Evolutionary conservation across 2,113 vertebrate species (phyloP).

Genomic region (Cyphomyrus discorhynchus): DNA sequence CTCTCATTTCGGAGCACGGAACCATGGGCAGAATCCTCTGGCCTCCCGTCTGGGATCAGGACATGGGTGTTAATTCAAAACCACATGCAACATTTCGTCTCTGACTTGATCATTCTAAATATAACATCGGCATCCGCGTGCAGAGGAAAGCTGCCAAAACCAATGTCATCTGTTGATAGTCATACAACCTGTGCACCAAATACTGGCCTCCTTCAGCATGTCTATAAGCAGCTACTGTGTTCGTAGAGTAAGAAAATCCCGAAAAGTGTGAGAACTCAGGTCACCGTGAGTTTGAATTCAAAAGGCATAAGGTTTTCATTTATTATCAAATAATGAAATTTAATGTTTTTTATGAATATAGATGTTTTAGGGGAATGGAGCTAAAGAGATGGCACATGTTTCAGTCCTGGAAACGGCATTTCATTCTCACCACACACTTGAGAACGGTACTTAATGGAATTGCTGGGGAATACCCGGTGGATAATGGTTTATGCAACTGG

Average conservation of each 20-base stretch:
- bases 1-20: conserved; percentile 25
- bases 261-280: not conserved
- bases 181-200: not conserved
- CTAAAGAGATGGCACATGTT: not conserved
- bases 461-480: not conserved
- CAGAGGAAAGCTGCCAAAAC: not conserved
- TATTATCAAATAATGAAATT: not conserved
- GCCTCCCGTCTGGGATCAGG: not conserved
- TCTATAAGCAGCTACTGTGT: not conserved
- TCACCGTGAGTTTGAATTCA: not conserved
- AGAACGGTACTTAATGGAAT: not conserved
- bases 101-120: not conserved
- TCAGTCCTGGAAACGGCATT: not conserved
- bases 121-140: not conserved
- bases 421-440: not conserved
- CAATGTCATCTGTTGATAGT: not conserved
- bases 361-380: not conserved
- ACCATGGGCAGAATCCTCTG: conserved; percentile 6
- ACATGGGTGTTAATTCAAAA: conserved; percentile 1
- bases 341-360: not conserved
- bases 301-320: not conserved
- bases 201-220: not conserved
- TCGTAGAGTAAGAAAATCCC: not conserved
- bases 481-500: not conserved
- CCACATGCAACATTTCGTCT: not conserved